Evolutionary conservation across 1,140 invertebrate genomes (phyloP), one percentile per base, ranked within the genome.

Genomic region (Drosophila trapezifrons): DNA sequence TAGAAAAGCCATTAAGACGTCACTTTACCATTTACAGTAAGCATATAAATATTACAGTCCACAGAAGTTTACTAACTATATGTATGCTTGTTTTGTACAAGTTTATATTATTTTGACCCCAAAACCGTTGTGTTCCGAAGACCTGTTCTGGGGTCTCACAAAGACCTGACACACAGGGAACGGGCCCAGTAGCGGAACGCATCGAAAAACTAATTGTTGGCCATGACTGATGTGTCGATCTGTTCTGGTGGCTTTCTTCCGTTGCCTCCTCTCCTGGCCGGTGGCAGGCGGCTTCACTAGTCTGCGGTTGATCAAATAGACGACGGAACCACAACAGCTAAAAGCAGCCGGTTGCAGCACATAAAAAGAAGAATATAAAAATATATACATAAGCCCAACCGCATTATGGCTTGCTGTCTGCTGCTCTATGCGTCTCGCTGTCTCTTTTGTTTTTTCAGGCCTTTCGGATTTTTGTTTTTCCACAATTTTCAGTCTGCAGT

Each of bases 221-320:
- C 71, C 80, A 58, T 83, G 80, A 84, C 80, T 83, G 59, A 83
- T 83, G 72, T 52, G 75, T 62, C 62, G 80, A 81, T 81, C 67
- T 73, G 71, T 64, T 63, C 42, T 54, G 52, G 51, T 42, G 73
- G 56, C 56, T 75, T 55, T 57, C 49, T 45, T 46, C 45, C 43
- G n/a, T 55, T n/a, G 51, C 22, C 54, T 47, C 43, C 32, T 51
- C 40, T 37, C 22, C 54, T 18, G 45, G 25, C 46, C 52, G 38
- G 29, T 46, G 35, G 49, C 56, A 42, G 46, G 35, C 32, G 56
- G 27, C 54, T 40, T 40, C 67, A 63, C 42, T 29, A 49, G 66
- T 71, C 62, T 47, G 69, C 63, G 58, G 72, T 80, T 80, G 69
- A 58, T 84, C 76, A 64, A 59, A 75, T 40, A 78, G 63, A 81